Evolutionary conservation across 2,888 invertebrate species (phyloP), one percentile per base, ranked within the genome.

Genomic region (Drosophila longiperda): DNA sequence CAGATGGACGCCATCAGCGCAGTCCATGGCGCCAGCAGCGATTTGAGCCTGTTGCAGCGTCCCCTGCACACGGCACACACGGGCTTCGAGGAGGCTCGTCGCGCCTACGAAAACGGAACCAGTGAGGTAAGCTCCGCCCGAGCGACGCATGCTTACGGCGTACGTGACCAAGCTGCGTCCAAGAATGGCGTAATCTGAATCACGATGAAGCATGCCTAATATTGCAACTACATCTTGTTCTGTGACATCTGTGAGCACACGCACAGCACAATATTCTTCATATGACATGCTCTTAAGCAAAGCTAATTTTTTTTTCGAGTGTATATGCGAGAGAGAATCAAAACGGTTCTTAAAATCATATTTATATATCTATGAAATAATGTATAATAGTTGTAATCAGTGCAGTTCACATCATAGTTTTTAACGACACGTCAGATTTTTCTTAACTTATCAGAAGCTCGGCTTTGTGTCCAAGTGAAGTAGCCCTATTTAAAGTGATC

Each of bases 41-140:
- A 95, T 90, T 94, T 94, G 88, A 94, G 95, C 84, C 84, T 95
- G 73, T 93, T 95, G 45, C 94, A 95, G 82, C 95, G 95, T 91
- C 96, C 97, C 23, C 94, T 97, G 83, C 94, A 94, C 70, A 96
- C 95, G 66, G 96, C 95, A 92, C 93, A 96, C 63, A 95, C 95
- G 77, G 96, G 96, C 58, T 94, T 97, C 90, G 94, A 94, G 66
- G 96, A 97, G 92, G 95, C 96, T 17, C 94, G 96, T 49, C 95
- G 95, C 88, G 95, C 97, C 70, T 95, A 96, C 90, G 95, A 96
- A 89, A 95, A 95, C 86, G 97, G 96, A 60, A 97, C 96, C 80
- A 95, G 95, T 83, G 97, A 97, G 94, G 96, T 97, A 92, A 93
- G 93, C 57, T 42, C 34, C 40, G 20, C 64, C 48, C 17, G 32